Evolutionary conservation across 2,113 vertebrate species (phyloP).

Genomic region (Morone saxatilis): DNA sequence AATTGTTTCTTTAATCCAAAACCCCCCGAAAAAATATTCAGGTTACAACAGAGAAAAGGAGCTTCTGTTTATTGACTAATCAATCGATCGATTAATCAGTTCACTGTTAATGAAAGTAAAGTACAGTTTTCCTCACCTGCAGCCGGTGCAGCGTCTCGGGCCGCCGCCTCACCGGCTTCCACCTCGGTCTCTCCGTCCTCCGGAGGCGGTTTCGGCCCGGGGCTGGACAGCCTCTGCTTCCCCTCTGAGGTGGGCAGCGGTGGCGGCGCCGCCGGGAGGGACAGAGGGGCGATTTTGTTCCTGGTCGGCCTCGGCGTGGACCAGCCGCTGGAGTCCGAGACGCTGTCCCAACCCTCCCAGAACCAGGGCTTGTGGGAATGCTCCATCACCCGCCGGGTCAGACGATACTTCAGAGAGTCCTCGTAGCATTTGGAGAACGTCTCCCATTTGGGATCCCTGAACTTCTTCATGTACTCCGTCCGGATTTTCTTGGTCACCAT

Average conservation of each 20-base stretch:
- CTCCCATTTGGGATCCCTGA: constrained; percentile 93
- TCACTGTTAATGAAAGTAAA: neutral
- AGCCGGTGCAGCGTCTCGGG: constrained; percentile 6
- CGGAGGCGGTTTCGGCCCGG: neutral
- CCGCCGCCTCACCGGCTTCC: neutral
- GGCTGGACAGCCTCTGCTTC: constrained; percentile 33
- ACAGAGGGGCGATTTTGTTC: constrained; percentile 66
- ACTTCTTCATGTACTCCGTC: constrained; percentile 96
- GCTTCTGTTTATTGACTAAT: neutral
- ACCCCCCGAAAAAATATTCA: too few species aligned
- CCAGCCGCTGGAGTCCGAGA: constrained; percentile 83
- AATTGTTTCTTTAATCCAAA: too few species aligned
- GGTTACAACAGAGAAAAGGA: neutral
- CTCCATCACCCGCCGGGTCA: constrained; percentile 91
- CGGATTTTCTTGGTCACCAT: constrained; percentile 83
- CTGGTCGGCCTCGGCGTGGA: constrained; percentile 76
- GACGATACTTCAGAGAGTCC: constrained; percentile 91
- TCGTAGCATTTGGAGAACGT: constrained; percentile 92
- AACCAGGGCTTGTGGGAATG: constrained; percentile 93
- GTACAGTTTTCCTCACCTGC: constrained; percentile 61
- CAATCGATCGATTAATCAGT: neutral
- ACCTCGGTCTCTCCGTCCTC: constrained; percentile 25
- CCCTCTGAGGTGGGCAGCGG: constrained; percentile 10
- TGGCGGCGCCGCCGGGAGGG: constrained; percentile 52
- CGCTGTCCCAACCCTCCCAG: constrained; percentile 89